Evolutionary conservation across 2,888 invertebrate species (phyloP).

Genomic region (Eupithecia vulgata): DNA sequence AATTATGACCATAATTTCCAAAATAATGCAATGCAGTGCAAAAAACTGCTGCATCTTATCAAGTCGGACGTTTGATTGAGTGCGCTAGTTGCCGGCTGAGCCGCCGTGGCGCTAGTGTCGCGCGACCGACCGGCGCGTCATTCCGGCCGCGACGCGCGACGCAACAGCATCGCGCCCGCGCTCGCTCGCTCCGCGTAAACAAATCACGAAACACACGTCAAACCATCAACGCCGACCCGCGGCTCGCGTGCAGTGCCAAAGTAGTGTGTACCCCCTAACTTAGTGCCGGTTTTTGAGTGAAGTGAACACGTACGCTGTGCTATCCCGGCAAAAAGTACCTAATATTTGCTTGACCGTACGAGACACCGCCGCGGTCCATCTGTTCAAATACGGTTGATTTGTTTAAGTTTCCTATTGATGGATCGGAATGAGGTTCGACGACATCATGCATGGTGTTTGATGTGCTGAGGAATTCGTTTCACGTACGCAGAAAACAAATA

Average conservation of each 20-base stretch:
- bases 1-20: conserved; percentile 25
- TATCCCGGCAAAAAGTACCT: conserved; percentile 47
- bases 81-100: conserved; percentile 52
- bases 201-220: conserved; percentile 45
- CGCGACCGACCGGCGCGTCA: conserved; percentile 69
- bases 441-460: conserved; percentile 66
- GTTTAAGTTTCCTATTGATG: conserved; percentile 75
- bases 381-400: conserved; percentile 73
- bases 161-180: conserved; percentile 65
- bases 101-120: conserved; percentile 64
- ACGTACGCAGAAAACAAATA: conserved; percentile 78
- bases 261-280: conserved; percentile 61
- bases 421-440: conserved; percentile 74
- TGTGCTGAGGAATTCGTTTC: conserved; percentile 76
- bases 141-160: conserved; percentile 80
- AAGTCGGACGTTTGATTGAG: conserved; percentile 70
- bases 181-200: conserved; percentile 59
- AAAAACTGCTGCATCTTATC: conserved; percentile 62
- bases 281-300: conserved; percentile 66
- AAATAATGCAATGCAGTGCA: conserved; percentile 54
- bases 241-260: conserved; percentile 69
- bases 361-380: conserved; percentile 62
- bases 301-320: conserved; percentile 60
- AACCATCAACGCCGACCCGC: conserved; percentile 54
- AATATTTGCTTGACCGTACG: conserved; percentile 52